Evolutionary conservation across 1,140 invertebrate genomes (phyloP).

Genomic region (Apis laboriosa): DNA sequence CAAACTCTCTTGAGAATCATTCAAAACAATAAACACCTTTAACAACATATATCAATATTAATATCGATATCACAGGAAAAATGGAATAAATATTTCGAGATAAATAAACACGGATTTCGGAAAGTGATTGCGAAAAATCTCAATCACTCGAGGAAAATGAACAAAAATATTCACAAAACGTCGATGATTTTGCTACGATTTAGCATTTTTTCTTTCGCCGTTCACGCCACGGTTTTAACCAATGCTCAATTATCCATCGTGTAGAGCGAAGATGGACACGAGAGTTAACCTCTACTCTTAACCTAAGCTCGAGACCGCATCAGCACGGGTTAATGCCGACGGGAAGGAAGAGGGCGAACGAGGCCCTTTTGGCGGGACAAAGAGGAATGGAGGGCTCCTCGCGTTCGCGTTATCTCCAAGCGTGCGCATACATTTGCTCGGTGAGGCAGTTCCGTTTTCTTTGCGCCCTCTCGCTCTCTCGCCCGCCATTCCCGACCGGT

Average conservation of each 20-base stretch:
- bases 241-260: slow-evolving; percentile 71
- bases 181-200: slow-evolving; percentile 50
- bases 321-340: slow-evolving; percentile 64
- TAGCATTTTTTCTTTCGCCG: slow-evolving; percentile 52
- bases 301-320: slow-evolving; percentile 57
- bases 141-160: too few relatives aligned
- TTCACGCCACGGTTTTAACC: slow-evolving; percentile 58
- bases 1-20: too few relatives aligned
- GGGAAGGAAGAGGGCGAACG: slow-evolving; percentile 18
- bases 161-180: too few relatives aligned
- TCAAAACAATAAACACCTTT: too few relatives aligned
- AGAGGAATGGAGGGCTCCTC: slow-evolving; percentile 37
- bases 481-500: slow-evolving; percentile 66
- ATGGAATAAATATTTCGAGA: too few relatives aligned
- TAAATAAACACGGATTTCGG: too few relatives aligned
- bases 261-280: slow-evolving; percentile 68
- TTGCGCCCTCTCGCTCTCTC: slow-evolving; percentile 43
- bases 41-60: too few relatives aligned
- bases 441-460: slow-evolving; percentile 70
- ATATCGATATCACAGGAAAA: too few relatives aligned
- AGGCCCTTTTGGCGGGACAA: slow-evolving; percentile 9
- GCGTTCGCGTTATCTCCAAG: slow-evolving; percentile 69
- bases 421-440: slow-evolving; percentile 71
- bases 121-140: too few relatives aligned
- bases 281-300: slow-evolving; percentile 68